Percentiles rank a stretch among this genome's conserved stretches.
Conservation (phyloP, 2,113 vertebrate species). For the Corythoichthys intestinalis region DNA sequence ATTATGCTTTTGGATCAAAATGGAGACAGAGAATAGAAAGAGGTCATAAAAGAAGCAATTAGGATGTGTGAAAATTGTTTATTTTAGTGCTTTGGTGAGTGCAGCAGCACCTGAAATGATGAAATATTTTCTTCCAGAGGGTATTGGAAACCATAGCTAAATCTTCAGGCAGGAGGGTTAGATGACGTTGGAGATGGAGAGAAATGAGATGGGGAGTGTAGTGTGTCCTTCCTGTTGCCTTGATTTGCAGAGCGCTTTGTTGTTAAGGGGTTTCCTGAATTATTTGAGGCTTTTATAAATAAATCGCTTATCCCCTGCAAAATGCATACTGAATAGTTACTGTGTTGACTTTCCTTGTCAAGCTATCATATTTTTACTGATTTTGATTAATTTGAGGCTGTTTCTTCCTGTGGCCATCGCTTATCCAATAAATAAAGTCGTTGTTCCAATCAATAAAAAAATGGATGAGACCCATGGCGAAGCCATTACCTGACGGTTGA, state of each 20-base stretch:
- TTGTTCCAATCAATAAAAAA: too few relatives aligned
- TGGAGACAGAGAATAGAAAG: slow-evolving; percentile 5
- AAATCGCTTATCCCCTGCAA: neutral
- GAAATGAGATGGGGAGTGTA: neutral
- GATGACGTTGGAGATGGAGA: neutral
- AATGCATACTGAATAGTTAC: too few relatives aligned
- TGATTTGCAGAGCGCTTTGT: neutral
- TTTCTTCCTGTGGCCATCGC: too few relatives aligned
- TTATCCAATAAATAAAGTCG: too few relatives aligned
- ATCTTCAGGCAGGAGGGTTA: slow-evolving; percentile 39
- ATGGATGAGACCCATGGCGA: too few relatives aligned
- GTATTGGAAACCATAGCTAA: slow-evolving; percentile 43
- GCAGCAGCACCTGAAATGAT: slow-evolving; percentile 26
- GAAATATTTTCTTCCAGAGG: slow-evolving; percentile 19
- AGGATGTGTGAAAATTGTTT: slow-evolving; percentile 38
- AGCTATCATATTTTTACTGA: too few relatives aligned
- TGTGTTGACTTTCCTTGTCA: too few relatives aligned
- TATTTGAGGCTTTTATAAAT: neutral
- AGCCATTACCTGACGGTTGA: too few relatives aligned
- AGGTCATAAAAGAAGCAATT: slow-evolving; percentile 50
- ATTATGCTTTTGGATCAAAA: slow-evolving; percentile 21
- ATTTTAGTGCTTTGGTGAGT: slow-evolving; percentile 33
- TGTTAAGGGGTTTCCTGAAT: neutral
- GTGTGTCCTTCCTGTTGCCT: neutral
- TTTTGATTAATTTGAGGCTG: too few relatives aligned